Percentiles rank a stretch among this genome's conserved stretches.
Evolutionary conservation across 2,888 invertebrate species (phyloP).

Genomic region (Agriotes lineatus): DNA sequence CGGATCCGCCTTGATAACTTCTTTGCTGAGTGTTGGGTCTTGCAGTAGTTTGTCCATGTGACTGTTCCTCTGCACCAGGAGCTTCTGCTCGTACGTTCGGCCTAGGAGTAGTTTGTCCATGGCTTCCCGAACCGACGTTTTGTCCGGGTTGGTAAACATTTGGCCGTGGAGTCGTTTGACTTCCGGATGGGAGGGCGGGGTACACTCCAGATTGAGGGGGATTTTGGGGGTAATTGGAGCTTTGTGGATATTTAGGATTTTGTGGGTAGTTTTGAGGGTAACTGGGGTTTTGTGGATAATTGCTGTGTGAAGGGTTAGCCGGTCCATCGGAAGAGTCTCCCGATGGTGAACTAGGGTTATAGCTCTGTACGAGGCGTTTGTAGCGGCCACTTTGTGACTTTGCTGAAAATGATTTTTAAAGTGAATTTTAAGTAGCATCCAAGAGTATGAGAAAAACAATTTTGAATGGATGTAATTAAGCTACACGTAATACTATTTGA

Average conservation of each 20-base stretch:
- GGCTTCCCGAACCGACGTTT: background rate
- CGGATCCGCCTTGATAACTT: slow-evolving; percentile 42
- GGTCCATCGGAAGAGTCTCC: slow-evolving; percentile 20
- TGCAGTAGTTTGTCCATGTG: slow-evolving; percentile 59
- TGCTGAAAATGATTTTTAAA: no score
- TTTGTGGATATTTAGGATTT: slow-evolving; percentile 24
- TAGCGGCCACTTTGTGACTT: no score
- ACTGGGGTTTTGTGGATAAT: slow-evolving; percentile 2
- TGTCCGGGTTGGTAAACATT: slow-evolving; percentile 49
- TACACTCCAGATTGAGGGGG: slow-evolving; percentile 50
- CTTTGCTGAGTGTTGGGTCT: slow-evolving; percentile 48
- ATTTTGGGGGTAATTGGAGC: slow-evolving; percentile 50
- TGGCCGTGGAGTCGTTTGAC: slow-evolving; percentile 58
- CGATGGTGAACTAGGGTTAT: slow-evolving; percentile 27
- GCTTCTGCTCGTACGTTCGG: slow-evolving; percentile 36
- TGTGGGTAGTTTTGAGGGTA: slow-evolving; percentile 47
- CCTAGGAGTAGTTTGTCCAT: background rate
- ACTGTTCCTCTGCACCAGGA: slow-evolving; percentile 48
- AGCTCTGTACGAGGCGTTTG: slow-evolving; percentile 28
- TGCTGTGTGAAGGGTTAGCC: slow-evolving; percentile 5
- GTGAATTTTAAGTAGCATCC: no score
- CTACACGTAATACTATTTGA: no score
- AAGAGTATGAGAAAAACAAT: no score
- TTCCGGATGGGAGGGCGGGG: slow-evolving; percentile 23
- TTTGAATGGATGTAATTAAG: no score